phyloP scores from a whole-genome alignment of 1,140 invertebrate genomes.

The Brachionus asplanchnoidis region DNA sequence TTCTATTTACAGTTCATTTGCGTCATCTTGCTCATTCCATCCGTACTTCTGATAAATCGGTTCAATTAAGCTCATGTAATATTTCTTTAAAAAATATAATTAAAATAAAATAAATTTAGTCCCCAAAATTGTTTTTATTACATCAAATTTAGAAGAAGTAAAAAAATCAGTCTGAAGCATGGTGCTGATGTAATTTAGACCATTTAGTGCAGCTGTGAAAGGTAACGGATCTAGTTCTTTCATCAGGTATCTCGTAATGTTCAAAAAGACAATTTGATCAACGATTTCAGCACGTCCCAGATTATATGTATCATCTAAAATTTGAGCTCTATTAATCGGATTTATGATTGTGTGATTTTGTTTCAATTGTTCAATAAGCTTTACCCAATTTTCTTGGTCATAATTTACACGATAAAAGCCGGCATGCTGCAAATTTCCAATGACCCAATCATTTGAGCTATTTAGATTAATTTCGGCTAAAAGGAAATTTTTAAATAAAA shows the following conservation, averaged over 20 bases:
- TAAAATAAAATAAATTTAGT: not conserved
- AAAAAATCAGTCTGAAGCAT: not conserved
- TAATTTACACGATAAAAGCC: conserved; percentile 83
- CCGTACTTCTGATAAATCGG: not conserved
- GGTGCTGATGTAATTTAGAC: not conserved
- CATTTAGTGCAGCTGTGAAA: conserved; percentile 48
- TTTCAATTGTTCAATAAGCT: not conserved
- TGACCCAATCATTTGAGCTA: conserved; percentile 60
- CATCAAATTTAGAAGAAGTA: not conserved
- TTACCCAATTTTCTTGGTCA: conserved; percentile 68
- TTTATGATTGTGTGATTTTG: not conserved
- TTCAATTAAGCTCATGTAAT: not conserved
- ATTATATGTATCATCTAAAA: conserved; percentile 59
- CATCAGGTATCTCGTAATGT: conserved; percentile 54
- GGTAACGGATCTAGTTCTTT: conserved; percentile 55
- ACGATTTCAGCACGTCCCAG: conserved; percentile 50
- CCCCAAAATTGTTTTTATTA: not conserved
- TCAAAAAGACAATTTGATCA: conserved; percentile 47
- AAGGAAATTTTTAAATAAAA: conserved; percentile 76
- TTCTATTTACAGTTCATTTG: conserved; percentile 30
- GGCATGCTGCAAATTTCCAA: conserved; percentile 76
- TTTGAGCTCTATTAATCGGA: conserved; percentile 54
- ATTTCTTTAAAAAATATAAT: not conserved
- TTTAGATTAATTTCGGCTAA: conserved; percentile 64
- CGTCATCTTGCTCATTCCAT: conserved; percentile 16